Base-by-base conservation (phyloP, 2,888 invertebrate genomes). In the Antitype chi region DNA sequence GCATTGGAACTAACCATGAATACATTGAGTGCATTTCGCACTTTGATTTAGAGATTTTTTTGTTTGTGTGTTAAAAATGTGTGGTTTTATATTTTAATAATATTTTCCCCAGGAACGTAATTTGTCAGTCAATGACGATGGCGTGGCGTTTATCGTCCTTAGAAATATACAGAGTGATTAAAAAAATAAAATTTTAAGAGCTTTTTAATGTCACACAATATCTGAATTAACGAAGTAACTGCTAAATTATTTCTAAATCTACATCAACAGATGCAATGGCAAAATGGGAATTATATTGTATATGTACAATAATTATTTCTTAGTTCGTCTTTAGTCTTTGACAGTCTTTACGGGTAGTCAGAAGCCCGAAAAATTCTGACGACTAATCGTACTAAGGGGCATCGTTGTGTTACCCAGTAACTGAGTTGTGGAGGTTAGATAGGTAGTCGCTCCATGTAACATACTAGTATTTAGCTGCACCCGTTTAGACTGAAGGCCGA, bases 11-110 rank as follows among this genome's bases (percentile, higher is more conserved):
- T 63, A 55, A 55, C 20, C 60, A 67, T 68, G n/a, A 55, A 63
- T 76, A n/a, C 76, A 68, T 67, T 68, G 55, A 70, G 55, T 63
- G 20, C 13, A 32, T 73, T 49, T 67, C 25, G 2, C 57, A 25
- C 25, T 66, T 59, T 69, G 43, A 73, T 66, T 52, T 69, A 25
- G 0, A n/a, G 17, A 9, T n/a, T 63, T 57, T 32, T 68, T 38
- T 13, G 1, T 32, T 53, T 17, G 3, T 17, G 6, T 43, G 2
- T 7, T 11, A 23, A 23, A 25, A 23, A 17, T 23, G 6, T 1
- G 1, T 11, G n/a, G 7, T n/a, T 4, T 15, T 57, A 2, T 23
- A 9, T 11, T 32, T 32, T n/a, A 0, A 28, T 23, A 2, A 2
- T 28, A 38, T 28, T 28, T 28, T 15, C 15, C 0, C 2, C 8